Conservation (phyloP, 2,797 vertebrate species). For the Gallinago stenura region DNA sequence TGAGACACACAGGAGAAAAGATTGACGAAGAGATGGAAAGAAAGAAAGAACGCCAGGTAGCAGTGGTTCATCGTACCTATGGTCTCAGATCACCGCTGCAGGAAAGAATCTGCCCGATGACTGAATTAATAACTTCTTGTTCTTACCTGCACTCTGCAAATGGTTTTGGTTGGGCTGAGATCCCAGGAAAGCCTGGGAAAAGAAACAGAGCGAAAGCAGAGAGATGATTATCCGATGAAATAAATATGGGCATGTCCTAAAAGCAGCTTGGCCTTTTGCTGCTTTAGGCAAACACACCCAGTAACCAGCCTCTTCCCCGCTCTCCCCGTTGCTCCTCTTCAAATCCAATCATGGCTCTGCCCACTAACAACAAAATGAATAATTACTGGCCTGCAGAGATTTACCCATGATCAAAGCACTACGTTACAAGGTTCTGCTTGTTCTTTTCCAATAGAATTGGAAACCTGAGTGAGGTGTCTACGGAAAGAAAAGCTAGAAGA, state of each 20-base stretch:
- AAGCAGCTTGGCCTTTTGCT: conserved; percentile 6
- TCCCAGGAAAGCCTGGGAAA: conserved; percentile 69
- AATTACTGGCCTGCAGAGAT: neutral
- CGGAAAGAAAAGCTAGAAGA: neutral
- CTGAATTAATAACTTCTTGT: conserved; percentile 64
- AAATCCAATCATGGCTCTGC: conserved; percentile 16
- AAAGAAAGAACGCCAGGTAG: neutral
- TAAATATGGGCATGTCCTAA: conserved; percentile 41
- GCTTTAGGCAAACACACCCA: conserved; percentile 41
- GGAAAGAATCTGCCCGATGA: conserved; percentile 25
- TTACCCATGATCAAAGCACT: neutral
- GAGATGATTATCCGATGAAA: conserved; percentile 52
- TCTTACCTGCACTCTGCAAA: conserved; percentile 76
- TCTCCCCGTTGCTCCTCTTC: neutral
- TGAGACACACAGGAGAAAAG: neutral
- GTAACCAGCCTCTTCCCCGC: neutral
- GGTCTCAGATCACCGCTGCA: conserved; percentile 17
- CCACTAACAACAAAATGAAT: neutral
- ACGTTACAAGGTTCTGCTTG: neutral
- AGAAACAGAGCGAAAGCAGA: conserved; percentile 53
- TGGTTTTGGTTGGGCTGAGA: conserved; percentile 71
- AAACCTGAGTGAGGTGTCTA: neutral
- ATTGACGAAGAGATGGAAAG: conserved; percentile 72
- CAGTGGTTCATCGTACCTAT: neutral
- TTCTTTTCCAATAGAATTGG: neutral